These are phyloP conservation scores for Pheucticus melanocephalus DNA, from an alignment of 2,113 vertebrate species.

Conservation along the genomic window DNA sequence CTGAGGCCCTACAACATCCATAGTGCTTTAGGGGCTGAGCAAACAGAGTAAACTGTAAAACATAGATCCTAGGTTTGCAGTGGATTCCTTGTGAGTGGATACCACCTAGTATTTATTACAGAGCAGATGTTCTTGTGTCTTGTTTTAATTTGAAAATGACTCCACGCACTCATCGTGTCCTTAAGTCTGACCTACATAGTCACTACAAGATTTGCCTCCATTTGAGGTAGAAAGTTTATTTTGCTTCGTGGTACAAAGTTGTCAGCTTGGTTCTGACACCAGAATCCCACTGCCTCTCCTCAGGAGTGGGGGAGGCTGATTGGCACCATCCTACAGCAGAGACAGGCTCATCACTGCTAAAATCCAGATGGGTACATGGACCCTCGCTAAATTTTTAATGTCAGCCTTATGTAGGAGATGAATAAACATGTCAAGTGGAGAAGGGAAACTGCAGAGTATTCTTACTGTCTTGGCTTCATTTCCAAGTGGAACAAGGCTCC, in stretches of 20 bases:
- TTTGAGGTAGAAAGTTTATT: neutral
- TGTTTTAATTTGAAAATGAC: neutral
- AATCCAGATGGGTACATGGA: neutral
- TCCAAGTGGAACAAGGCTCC: neutral
- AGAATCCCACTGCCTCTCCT: neutral
- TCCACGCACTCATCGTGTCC: accelerated
- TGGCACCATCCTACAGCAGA: neutral
- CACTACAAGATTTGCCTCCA: neutral
- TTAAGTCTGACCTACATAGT: neutral
- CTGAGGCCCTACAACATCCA: accelerated
- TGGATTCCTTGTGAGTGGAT: neutral
- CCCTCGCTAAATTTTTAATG: neutral
- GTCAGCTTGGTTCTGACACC: neutral
- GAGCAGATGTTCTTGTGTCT: neutral
- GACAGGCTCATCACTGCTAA: neutral
- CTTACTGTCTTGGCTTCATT: neutral
- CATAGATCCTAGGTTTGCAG: neutral
- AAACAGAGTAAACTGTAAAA: neutral
- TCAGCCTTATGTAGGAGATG: accelerated
- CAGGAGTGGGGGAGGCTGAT: accelerated
- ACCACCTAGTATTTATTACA: neutral
- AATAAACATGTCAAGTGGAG: neutral
- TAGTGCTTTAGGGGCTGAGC: neutral
- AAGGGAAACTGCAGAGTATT: neutral
- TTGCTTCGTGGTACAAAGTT: neutral